These are phyloP conservation scores for Heliconius hermathena DNA, from an alignment of 1,140 invertebrate species.

Conservation along the genomic window DNA sequence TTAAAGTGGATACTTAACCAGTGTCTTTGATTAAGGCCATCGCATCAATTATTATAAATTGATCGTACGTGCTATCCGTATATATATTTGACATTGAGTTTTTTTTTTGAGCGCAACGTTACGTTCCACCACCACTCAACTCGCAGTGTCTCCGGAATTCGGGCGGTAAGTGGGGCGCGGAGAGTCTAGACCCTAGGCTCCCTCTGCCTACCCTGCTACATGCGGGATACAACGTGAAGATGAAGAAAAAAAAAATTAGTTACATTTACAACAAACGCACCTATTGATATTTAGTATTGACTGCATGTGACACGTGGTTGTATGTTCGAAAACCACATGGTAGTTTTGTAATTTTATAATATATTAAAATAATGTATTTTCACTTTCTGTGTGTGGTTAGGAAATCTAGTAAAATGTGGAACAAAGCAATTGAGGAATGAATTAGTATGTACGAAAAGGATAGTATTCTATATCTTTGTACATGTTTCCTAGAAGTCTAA, in stretches of 20 bases:
- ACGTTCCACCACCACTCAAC: too few relatives aligned
- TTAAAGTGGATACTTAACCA: neutral
- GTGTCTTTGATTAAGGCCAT: neutral
- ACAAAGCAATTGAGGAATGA: neutral
- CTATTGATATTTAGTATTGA: neutral
- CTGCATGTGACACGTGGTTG: neutral
- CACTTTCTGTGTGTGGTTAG: too few relatives aligned
- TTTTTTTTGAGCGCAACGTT: neutral
- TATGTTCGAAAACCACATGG: neutral
- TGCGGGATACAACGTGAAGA: too few relatives aligned
- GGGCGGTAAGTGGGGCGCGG: too few relatives aligned
- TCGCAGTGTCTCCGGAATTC: too few relatives aligned
- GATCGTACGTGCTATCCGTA: neutral
- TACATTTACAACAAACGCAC: too few relatives aligned
- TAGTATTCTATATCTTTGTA: neutral
- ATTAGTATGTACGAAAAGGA: neutral
- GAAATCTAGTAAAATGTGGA: too few relatives aligned
- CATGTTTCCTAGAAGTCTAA: neutral
- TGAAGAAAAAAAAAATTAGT: too few relatives aligned
- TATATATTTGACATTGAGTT: neutral
- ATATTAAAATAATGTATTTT: too few relatives aligned
- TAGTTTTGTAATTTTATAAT: too few relatives aligned
- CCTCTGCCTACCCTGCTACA: too few relatives aligned
- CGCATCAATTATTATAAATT: conserved; percentile 2
- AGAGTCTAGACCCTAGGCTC: too few relatives aligned